Conservation (phyloP, 2,113 vertebrate genomes). For the Podiceps cristatus region DNA sequence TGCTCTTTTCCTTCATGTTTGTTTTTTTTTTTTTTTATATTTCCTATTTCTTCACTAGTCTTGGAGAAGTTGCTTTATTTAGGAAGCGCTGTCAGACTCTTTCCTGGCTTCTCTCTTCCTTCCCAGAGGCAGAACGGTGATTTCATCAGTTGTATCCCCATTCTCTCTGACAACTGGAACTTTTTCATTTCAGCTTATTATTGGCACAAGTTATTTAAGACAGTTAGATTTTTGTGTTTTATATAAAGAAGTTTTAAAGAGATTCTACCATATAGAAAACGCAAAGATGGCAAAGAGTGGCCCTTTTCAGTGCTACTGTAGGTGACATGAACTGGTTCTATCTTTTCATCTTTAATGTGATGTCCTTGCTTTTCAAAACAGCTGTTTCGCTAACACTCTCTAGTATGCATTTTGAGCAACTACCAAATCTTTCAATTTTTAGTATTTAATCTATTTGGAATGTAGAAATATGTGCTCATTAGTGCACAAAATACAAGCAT, state of each 20-base stretch:
- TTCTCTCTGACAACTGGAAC: neutral
- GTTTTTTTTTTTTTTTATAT: slow-evolving; percentile 18
- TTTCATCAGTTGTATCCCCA: neutral
- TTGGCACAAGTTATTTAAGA: neutral
- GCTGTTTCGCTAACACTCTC: neutral
- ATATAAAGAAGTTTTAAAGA: neutral
- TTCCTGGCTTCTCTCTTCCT: neutral
- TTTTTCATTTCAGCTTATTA: neutral
- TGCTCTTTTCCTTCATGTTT: neutral
- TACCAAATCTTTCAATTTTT: neutral
- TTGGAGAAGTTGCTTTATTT: slow-evolving; percentile 28
- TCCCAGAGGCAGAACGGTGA: neutral
- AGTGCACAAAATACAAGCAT: neutral
- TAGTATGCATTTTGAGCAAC: neutral
- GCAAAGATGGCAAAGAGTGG: neutral
- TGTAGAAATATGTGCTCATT: neutral
- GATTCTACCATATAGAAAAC: neutral
- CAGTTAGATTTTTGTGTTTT: neutral
- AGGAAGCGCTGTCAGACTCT: neutral
- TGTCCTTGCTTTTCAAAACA: neutral
- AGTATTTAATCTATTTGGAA: neutral
- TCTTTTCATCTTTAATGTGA: neutral
- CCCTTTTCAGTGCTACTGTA: neutral
- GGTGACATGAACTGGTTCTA: neutral
- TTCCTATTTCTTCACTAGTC: neutral